Conservation (phyloP, 2,797 vertebrate genomes). For the Sphaeramia orbicularis region DNA sequence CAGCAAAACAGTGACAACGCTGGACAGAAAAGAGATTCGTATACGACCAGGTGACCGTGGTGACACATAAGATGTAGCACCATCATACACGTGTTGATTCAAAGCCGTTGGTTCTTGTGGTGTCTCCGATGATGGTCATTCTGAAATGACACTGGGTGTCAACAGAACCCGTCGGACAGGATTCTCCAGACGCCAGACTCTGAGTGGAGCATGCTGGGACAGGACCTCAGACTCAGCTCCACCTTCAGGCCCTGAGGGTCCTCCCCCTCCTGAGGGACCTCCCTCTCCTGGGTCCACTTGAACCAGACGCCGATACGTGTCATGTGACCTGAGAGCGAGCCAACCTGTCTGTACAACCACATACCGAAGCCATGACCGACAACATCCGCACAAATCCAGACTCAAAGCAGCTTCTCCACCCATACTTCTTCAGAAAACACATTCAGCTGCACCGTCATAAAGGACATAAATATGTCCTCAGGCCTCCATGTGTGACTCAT, state of each 20-base stretch:
- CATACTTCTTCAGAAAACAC: not conserved
- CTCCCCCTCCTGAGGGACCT: not conserved
- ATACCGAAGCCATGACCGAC: conserved; percentile 2
- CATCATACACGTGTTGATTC: too few relatives aligned
- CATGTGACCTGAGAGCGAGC: too few relatives aligned
- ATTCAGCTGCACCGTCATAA: not conserved
- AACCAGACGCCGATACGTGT: too few relatives aligned
- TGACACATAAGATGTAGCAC: too few relatives aligned
- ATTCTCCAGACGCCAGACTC: conserved; percentile 22
- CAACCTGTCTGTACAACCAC: not conserved
- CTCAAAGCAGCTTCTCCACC: not conserved
- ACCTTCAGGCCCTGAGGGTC: not conserved
- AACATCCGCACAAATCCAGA: not conserved
- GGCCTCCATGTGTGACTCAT: not conserved
- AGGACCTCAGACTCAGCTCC: conserved; percentile 14
- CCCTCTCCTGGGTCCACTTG: not conserved
- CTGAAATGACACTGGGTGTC: conserved; percentile 32
- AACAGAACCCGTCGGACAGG: conserved; percentile 45
- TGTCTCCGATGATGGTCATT: conserved; percentile 21
- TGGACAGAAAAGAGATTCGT: too few relatives aligned
- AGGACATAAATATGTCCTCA: conserved; percentile 7
- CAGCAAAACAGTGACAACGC: too few relatives aligned
- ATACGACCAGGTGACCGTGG: too few relatives aligned
- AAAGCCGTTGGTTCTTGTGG: too few relatives aligned
- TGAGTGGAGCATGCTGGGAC: conserved; percentile 51